Base-by-base conservation (phyloP, 2,888 invertebrate genomes). In the Xanthia icteritia region DNA sequence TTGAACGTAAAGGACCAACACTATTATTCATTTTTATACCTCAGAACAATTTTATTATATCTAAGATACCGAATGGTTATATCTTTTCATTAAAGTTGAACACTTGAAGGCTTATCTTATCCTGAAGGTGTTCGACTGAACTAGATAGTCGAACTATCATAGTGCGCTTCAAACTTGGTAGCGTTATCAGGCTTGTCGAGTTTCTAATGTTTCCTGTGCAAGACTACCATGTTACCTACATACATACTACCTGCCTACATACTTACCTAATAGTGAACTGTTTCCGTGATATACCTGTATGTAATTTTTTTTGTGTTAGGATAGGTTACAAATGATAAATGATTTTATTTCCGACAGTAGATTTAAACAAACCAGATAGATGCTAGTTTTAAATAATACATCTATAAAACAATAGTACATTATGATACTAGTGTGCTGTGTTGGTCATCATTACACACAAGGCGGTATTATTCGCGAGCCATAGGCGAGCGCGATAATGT, bases 131-230 rank as follows among this genome's bases (percentile, higher is more conserved):
- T 61, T 83, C 70, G 11, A 70, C 61, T 83, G 70, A 81, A 77
- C 70, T 78, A 67, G 42, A 70, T 81, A 72, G 68, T 70, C 51
- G 27, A 64, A 72, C 58, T 75, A 60, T 73, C 42, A 64, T 60
- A 58, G 63, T 70, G 23, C 45, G 66, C 81, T 84, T 76, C 54
- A 27, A 81, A 83, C 84, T 81, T 83, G 20, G 42, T 23, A 39
- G 39, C 60, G 73, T 36, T 81, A 81, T 51, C 83, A 56, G 39
- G 58, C 64, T 4, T 48, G 61, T 17, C 27, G 11, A 82, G 84
- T 73, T 82, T 79, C 51, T 63, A 79, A 83, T 81, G 84, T 83
- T 73, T 81, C 68, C 79, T 70, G 69, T n/a, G 20, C 60, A 70
- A 66, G n/a, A 31, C 77, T 66, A n/a, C 48, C 39, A n/a, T 66